Evolutionary conservation across 2,888 invertebrate species (phyloP).

Genomic region (Cetonia aurata): DNA sequence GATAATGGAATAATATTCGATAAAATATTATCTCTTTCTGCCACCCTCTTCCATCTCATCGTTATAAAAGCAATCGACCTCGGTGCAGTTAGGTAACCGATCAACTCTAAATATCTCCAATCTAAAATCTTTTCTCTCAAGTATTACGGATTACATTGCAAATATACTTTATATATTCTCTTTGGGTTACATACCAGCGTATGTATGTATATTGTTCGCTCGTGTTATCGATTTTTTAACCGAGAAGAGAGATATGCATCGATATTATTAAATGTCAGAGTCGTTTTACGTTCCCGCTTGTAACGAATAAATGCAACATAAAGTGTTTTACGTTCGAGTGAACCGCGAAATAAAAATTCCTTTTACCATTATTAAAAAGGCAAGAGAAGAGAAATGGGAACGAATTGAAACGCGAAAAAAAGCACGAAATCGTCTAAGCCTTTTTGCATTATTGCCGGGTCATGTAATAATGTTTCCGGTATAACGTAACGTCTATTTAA

Average conservation of each 20-base stretch:
- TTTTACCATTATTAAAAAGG: slow-evolving; percentile 40
- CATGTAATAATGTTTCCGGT: slow-evolving; percentile 14
- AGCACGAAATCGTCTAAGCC: neutral
- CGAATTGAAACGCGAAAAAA: slow-evolving; percentile 16
- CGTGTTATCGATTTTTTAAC: slow-evolving; percentile 37
- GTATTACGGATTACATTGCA: slow-evolving; percentile 22
- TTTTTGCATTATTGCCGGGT: slow-evolving; percentile 21
- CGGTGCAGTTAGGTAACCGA: slow-evolving; percentile 25
- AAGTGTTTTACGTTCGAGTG: slow-evolving; percentile 41
- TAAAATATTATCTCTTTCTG: no score
- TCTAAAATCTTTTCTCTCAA: slow-evolving; percentile 34
- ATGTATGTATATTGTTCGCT: slow-evolving; percentile 17
- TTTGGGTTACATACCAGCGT: neutral
- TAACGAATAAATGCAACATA: slow-evolving; percentile 42
- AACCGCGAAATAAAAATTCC: slow-evolving; percentile 38
- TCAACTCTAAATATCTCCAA: slow-evolving; percentile 28
- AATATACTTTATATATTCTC: neutral
- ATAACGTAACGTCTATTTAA: slow-evolving; percentile 14
- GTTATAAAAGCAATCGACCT: neutral
- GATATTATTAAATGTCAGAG: slow-evolving; percentile 41
- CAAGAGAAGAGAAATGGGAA: slow-evolving; percentile 31
- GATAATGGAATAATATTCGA: no score
- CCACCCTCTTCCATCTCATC: no score
- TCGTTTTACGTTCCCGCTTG: slow-evolving; percentile 39
- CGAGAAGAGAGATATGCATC: slow-evolving; percentile 38